phyloP scores from a whole-genome alignment of 2,113 vertebrate species.

The Pao palembangensis region DNA sequence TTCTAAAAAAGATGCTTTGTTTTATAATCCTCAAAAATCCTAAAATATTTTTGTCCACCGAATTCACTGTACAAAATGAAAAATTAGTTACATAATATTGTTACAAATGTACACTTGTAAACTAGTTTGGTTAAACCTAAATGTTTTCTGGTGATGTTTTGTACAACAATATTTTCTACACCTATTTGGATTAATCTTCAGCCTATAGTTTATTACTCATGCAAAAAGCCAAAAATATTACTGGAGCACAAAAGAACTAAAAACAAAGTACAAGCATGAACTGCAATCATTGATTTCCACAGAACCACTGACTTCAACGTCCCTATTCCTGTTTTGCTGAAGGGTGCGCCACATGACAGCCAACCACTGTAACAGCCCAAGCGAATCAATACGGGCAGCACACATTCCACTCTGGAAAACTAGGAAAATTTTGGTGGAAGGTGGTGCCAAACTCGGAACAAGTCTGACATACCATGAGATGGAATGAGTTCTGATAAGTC shows the following conservation, averaged over 20 bases:
- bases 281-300: conserved; percentile 26
- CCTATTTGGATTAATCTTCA: conserved; percentile 10
- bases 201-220: conserved; percentile 2
- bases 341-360: neutral
- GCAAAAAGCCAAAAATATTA: conserved; percentile 15
- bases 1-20: no score
- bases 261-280: conserved; percentile 4
- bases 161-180: neutral
- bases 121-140: conserved; percentile 14
- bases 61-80: conserved; percentile 27
- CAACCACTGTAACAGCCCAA: no score
- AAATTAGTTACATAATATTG: conserved; percentile 35
- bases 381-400: no score
- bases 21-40: no score
- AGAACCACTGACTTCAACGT: conserved; percentile 10
- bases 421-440: neutral
- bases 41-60: neutral
- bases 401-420: neutral
- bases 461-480: conserved; percentile 9
- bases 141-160: neutral
- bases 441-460: neutral
- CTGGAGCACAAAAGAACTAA: conserved; percentile 4
- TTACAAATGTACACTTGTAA: conserved; percentile 46
- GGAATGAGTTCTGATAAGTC: conserved; percentile 3
- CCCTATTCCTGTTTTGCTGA: neutral